Percentiles rank a stretch among this genome's conserved stretches.
These are phyloP conservation scores for Meghimatium bilineatum DNA, from an alignment of 2,888 invertebrate genomes.

Conservation along the genomic window DNA sequence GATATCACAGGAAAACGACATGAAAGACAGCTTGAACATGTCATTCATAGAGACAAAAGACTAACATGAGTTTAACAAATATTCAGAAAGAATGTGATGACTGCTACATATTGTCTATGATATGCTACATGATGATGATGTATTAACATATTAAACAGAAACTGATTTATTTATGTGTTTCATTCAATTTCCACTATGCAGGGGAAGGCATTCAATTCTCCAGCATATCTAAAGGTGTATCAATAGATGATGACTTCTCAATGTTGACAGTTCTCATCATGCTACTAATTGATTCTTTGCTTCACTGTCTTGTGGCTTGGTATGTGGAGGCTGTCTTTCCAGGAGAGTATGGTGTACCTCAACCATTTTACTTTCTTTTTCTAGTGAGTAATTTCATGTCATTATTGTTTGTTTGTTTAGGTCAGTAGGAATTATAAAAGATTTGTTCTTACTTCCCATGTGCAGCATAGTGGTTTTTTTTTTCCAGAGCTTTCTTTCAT, in stretches of 20 bases:
- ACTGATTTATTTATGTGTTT: not conserved
- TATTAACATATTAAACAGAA: not conserved
- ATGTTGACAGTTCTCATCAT: slow-evolving; percentile 83
- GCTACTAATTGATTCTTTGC: slow-evolving; percentile 83
- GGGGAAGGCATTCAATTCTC: slow-evolving; percentile 74
- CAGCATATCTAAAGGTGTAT: slow-evolving; percentile 79
- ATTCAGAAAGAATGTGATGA: no score
- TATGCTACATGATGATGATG: no score
- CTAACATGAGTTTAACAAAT: no score
- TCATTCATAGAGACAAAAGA: no score
- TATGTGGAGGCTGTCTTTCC: slow-evolving; percentile 90
- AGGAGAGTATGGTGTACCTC: slow-evolving; percentile 89
- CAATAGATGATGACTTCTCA: slow-evolving; percentile 84
- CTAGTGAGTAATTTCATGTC: slow-evolving; percentile 78
- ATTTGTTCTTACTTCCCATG: no score
- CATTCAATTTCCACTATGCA: slow-evolving; percentile 37
- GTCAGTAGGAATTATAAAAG: no score
- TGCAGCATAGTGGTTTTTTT: no score
- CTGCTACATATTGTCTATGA: no score
- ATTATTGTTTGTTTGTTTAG: no score
- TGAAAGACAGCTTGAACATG: no score
- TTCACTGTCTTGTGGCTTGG: slow-evolving; percentile 87
- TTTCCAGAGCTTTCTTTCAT: no score
- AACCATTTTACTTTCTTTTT: slow-evolving; percentile 88
- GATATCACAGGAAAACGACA: no score